phyloP scores from a whole-genome alignment of 2,797 vertebrate species.

The Cossypha caffra region DNA sequence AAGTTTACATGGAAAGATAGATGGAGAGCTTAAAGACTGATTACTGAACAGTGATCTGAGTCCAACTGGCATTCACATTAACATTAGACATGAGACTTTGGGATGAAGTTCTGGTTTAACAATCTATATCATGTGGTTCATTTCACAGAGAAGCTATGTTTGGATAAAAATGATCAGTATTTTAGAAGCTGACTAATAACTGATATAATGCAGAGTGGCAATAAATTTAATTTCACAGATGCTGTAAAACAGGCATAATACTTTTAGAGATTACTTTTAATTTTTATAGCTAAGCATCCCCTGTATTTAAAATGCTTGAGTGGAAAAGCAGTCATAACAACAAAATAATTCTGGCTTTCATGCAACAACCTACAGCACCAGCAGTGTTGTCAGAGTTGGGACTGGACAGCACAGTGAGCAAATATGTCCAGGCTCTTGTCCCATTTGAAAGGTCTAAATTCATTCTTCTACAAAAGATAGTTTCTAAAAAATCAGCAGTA shows the following conservation, averaged over 20 bases:
- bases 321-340: neutral
- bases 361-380: neutral
- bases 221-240: neutral
- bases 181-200: neutral
- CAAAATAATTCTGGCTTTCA: neutral
- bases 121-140: accelerated
- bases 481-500: neutral
- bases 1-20: neutral
- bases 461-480: neutral
- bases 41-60: neutral
- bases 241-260: neutral
- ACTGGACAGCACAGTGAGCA: neutral
- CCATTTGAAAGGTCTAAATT: neutral
- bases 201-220: neutral
- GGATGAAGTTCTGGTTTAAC: neutral
- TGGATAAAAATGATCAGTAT: neutral
- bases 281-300: neutral
- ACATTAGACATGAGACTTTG: neutral
- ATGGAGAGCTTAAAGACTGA: neutral
- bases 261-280: neutral
- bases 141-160: neutral
- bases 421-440: neutral
- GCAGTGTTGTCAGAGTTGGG: neutral
- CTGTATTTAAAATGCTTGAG: neutral
- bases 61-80: neutral